These are phyloP conservation scores for Spodoptera littoralis DNA, from an alignment of 2,888 invertebrate species.

Conservation along the genomic window DNA sequence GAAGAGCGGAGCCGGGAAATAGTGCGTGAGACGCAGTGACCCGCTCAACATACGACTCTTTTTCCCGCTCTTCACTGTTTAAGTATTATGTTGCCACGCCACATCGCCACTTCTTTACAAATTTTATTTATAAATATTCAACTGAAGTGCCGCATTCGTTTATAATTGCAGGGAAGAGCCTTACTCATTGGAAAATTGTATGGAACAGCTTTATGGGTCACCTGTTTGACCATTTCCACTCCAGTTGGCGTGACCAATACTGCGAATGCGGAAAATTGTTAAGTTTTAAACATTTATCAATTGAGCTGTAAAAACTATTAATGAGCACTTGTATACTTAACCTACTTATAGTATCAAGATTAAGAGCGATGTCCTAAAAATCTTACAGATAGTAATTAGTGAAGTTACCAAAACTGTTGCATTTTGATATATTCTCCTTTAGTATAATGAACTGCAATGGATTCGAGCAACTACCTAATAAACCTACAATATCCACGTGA, in stretches of 20 bases:
- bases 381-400: too few relatives aligned
- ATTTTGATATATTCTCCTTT: neutral
- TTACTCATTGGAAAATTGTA: constrained; percentile 35
- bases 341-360: too few relatives aligned
- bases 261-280: constrained; percentile 39
- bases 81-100: neutral
- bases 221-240: constrained; percentile 59
- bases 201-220: constrained; percentile 50
- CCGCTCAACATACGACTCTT: constrained; percentile 17
- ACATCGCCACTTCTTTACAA: too few relatives aligned
- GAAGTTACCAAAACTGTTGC: neutral
- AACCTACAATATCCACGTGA: neutral
- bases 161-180: constrained; percentile 5
- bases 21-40: constrained; percentile 7
- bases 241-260: constrained; percentile 44
- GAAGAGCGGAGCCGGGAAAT: constrained; percentile 5
- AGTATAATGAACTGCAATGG: neutral
- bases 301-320: neutral
- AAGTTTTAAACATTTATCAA: constrained; percentile 25
- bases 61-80: neutral
- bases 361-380: too few relatives aligned
- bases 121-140: too few relatives aligned
- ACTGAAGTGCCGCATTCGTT: too few relatives aligned
- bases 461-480: neutral
- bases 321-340: too few relatives aligned